These are phyloP conservation scores for Oceanodroma tethys DNA, from an alignment of 2,113 vertebrate genomes.

Conservation along the genomic window DNA sequence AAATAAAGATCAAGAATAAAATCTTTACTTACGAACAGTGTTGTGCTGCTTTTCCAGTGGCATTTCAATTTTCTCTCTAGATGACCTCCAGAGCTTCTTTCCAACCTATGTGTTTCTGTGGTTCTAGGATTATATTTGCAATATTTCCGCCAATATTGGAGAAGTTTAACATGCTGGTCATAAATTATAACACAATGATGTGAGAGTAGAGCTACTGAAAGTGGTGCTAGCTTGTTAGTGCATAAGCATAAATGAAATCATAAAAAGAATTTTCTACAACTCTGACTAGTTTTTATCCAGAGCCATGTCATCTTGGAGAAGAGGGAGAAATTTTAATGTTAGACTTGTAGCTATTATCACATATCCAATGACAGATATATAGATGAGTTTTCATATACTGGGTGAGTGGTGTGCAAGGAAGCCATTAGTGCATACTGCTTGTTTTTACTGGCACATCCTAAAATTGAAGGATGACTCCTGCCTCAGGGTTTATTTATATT, in stretches of 20 bases:
- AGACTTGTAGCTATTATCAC: neutral
- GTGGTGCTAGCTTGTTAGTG: neutral
- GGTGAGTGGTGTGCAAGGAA: neutral
- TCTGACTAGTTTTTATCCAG: neutral
- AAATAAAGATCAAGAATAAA: constrained; percentile 46
- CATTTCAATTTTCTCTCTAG: neutral
- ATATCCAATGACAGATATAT: neutral
- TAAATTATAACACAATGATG: neutral
- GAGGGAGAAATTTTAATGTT: neutral
- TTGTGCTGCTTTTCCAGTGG: neutral
- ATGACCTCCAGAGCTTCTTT: constrained; percentile 7
- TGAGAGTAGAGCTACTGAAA: neutral
- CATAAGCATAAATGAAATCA: neutral
- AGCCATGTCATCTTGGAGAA: neutral
- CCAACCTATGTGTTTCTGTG: neutral
- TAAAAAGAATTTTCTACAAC: neutral
- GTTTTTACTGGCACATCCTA: neutral
- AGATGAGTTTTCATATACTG: neutral
- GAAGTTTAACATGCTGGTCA: neutral
- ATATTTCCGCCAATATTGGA: neutral
- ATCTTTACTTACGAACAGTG: neutral
- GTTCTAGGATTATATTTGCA: neutral
- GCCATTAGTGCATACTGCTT: neutral
- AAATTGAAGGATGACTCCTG: neutral
- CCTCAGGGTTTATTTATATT: neutral